phyloP scores from a whole-genome alignment of 1,140 invertebrate genomes.

The Drosophila sp. region DNA sequence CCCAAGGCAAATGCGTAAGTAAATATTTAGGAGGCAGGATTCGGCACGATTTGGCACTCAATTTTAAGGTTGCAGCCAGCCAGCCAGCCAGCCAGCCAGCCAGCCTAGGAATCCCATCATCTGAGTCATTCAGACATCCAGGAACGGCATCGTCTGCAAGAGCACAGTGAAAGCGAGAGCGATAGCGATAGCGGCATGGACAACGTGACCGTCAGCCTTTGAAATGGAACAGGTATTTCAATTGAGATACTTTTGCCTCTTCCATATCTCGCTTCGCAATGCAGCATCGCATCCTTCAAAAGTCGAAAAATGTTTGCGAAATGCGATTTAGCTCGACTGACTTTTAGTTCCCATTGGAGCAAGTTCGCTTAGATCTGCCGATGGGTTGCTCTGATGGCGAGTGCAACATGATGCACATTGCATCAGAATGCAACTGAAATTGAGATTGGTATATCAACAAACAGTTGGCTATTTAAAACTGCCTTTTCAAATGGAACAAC shows the following conservation, averaged over 20 bases:
- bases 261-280: constrained; percentile 10
- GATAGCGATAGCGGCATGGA: not conserved
- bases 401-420: constrained; percentile 5
- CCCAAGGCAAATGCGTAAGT: constrained; percentile 27
- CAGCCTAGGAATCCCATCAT: constrained; percentile 1
- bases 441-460: constrained; percentile 10
- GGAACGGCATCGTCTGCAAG: constrained; percentile 3
- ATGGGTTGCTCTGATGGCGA: not conserved
- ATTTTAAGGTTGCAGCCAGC: constrained; percentile 26
- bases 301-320: constrained; percentile 35
- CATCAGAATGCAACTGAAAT: not conserved
- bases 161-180: not conserved
- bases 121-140: not conserved
- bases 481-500: constrained; percentile 4
- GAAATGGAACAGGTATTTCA: constrained; percentile 54
- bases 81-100: constrained; percentile 22
- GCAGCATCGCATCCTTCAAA: constrained; percentile 24
- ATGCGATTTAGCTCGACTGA: constrained; percentile 18
- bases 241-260: constrained; percentile 59
- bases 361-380: not conserved
- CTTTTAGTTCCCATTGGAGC: constrained; percentile 11
- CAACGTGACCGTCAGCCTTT: not conserved
- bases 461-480: constrained; percentile 6
- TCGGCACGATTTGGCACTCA: constrained; percentile 8
- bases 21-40: constrained; percentile 30